Conservation (phyloP, 2,888 invertebrate genomes). For the Seladonia tumulorum region DNA sequence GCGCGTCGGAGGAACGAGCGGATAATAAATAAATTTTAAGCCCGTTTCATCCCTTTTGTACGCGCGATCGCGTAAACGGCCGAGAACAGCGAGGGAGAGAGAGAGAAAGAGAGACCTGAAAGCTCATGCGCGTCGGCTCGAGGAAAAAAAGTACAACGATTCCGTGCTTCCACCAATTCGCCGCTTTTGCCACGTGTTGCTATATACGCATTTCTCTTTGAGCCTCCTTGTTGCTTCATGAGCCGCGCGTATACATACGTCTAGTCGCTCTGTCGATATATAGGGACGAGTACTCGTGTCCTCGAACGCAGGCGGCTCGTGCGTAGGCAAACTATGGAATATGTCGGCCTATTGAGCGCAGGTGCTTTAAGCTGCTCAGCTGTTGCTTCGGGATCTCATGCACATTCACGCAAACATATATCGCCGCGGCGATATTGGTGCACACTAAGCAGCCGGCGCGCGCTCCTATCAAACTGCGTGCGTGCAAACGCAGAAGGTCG, state of each 20-base stretch:
- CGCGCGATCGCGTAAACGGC: slow-evolving; percentile 35
- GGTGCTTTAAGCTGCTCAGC: slow-evolving; percentile 81
- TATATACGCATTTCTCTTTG: slow-evolving; percentile 56
- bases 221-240: slow-evolving; percentile 63
- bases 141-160: slow-evolving; percentile 47
- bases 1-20: slow-evolving; percentile 11
- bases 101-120: slow-evolving; percentile 12
- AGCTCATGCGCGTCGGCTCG: slow-evolving; percentile 17
- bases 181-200: slow-evolving; percentile 66
- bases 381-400: slow-evolving; percentile 78
- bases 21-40: slow-evolving; percentile 45
- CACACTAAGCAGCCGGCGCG: slow-evolving; percentile 45
- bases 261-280: slow-evolving; percentile 60
- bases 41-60: slow-evolving; percentile 12
- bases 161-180: slow-evolving; percentile 54
- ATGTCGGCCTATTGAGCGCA: slow-evolving; percentile 76
- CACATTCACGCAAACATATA: slow-evolving; percentile 59
- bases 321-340: slow-evolving; percentile 74
- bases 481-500: slow-evolving; percentile 60
- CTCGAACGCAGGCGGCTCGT: slow-evolving; percentile 68
- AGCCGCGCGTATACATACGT: slow-evolving; percentile 52
- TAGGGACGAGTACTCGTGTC: slow-evolving; percentile 66
- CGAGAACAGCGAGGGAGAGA: neutral
- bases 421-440: slow-evolving; percentile 59
- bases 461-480: slow-evolving; percentile 46